Conservation (phyloP, 2,797 vertebrate species). For the Buphagus erythrorhynchus region DNA sequence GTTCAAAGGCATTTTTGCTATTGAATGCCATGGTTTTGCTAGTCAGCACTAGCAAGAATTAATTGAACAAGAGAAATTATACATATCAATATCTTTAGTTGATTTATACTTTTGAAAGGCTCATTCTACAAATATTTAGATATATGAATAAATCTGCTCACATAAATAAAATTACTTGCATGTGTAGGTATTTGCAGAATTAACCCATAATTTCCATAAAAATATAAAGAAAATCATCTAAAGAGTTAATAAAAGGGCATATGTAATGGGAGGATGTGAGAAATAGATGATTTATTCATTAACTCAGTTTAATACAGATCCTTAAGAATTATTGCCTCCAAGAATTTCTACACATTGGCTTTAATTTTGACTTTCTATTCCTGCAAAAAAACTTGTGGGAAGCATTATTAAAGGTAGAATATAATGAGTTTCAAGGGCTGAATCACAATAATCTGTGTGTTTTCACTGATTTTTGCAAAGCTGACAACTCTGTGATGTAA, state of each 20-base stretch:
- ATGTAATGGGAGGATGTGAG: not conserved
- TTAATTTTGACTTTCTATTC: not conserved
- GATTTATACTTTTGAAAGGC: not conserved
- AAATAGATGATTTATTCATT: not conserved
- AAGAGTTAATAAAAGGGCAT: not conserved
- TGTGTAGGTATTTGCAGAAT: not conserved
- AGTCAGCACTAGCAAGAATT: conserved; percentile 44
- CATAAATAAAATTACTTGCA: not conserved
- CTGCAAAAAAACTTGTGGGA: not conserved
- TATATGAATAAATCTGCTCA: not conserved
- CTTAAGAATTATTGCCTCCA: not conserved
- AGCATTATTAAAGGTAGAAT: not conserved
- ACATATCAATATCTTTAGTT: not conserved
- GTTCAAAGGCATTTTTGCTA: conserved; percentile 29
- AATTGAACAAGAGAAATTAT: not conserved
- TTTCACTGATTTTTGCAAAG: conserved; percentile 35
- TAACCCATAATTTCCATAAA: not conserved
- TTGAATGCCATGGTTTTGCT: conserved; percentile 18
- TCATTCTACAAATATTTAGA: not conserved
- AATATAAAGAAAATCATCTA: not conserved
- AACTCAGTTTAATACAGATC: not conserved
- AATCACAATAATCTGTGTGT: not conserved
- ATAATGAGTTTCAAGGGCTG: not conserved
- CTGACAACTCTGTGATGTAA: conserved; percentile 10
- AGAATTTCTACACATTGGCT: not conserved